Evolutionary conservation across 2,888 invertebrate species (phyloP).

Genomic region (Netelia inedita): DNA sequence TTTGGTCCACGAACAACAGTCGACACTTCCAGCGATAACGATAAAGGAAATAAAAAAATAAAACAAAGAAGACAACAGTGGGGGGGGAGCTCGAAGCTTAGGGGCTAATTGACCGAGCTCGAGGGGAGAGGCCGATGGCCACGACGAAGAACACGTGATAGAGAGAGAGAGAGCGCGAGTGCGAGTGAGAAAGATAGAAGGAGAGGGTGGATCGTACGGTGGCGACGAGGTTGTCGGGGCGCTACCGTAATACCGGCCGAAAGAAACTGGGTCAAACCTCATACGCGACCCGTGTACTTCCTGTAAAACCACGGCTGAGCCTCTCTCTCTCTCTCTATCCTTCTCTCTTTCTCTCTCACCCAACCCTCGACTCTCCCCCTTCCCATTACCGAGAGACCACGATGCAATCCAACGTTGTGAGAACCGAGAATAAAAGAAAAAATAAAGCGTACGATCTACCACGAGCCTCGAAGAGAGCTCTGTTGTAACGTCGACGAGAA

Average conservation of each 20-base stretch:
- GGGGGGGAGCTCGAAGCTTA: constrained; percentile 10
- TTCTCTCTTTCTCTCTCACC: constrained; percentile 33
- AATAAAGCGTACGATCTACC: constrained; percentile 4
- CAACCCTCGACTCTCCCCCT: not conserved
- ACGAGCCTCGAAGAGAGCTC: constrained; percentile 39
- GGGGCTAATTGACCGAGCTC: constrained; percentile 56
- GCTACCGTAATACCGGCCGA: constrained; percentile 43
- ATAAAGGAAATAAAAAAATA: not conserved
- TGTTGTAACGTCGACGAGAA: constrained; percentile 20
- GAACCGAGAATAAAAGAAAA: constrained; percentile 14
- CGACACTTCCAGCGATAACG: constrained; percentile 19
- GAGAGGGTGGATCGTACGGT: not conserved
- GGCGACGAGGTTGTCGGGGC: constrained; percentile 42
- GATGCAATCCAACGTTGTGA: not conserved
- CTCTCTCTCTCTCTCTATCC: constrained; percentile 3
- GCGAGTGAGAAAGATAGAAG: not conserved
- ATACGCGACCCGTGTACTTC: constrained; percentile 58
- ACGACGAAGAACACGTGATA: not conserved
- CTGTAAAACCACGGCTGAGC: constrained; percentile 61
- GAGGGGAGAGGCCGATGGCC: constrained; percentile 22
- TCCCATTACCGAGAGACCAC: not conserved
- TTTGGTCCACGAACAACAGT: constrained; percentile 20
- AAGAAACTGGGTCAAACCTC: constrained; percentile 64
- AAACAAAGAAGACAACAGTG: constrained; percentile 34
- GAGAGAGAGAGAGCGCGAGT: not conserved